Evolutionary conservation across 2,113 vertebrate genomes (phyloP).

Genomic region (Papio anubis): DNA sequence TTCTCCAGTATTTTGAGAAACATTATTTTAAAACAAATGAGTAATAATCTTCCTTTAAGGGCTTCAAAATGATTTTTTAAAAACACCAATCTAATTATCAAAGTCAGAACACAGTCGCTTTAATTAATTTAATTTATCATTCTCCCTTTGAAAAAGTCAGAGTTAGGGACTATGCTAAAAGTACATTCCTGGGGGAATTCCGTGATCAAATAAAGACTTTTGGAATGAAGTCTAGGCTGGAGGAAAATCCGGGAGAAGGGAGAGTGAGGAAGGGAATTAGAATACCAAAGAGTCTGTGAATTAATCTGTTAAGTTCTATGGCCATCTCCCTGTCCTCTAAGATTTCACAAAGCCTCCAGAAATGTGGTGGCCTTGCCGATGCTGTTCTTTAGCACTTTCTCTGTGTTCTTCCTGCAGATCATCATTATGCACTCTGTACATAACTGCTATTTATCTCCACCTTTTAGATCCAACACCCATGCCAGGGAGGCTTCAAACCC

Average conservation of each 20-base stretch:
- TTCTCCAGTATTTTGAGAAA: not conserved
- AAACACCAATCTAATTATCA: not conserved
- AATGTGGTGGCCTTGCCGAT: not conserved
- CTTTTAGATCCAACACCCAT: not conserved
- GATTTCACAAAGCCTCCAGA: not conserved
- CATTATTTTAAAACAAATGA: not conserved
- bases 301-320: accelerated
- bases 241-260: not conserved
- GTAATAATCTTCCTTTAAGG: not conserved
- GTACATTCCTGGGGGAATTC: not conserved
- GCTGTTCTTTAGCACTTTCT: not conserved
- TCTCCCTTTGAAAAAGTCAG: not conserved
- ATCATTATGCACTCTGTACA: not conserved
- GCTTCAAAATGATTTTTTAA: not conserved
- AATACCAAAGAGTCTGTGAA: not conserved
- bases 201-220: not conserved
- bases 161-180: not conserved
- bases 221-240: not conserved
- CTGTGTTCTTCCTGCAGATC: not conserved
- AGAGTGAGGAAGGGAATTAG: not conserved
- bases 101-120: not conserved
- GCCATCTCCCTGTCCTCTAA: not conserved
- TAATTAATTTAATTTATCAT: not conserved
- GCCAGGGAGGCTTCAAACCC: not conserved
- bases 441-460: not conserved